Conservation (phyloP, 2,888 invertebrate species). For the Catocala nupta region DNA sequence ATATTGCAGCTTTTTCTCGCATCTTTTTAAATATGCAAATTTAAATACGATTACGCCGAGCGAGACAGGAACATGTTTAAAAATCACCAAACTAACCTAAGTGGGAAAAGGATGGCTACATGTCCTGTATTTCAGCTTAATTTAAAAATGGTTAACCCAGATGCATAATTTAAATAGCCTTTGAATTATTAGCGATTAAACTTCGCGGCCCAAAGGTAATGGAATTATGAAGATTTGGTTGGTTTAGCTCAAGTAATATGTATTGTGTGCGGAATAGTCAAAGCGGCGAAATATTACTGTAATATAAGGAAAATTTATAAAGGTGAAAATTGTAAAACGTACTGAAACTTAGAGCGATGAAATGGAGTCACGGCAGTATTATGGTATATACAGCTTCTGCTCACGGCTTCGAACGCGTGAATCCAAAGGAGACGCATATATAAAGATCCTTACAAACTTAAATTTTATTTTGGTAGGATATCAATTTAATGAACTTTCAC, state of each 20-base stretch:
- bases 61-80: constrained; percentile 48
- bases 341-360: not conserved
- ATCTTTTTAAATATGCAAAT: constrained; percentile 75
- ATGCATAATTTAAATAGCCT: constrained; percentile 61
- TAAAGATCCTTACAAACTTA: too few relatives aligned
- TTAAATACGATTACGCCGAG: constrained; percentile 69
- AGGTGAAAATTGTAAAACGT: not conserved
- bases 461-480: too few relatives aligned
- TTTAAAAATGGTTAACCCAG: constrained; percentile 58
- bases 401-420: too few relatives aligned
- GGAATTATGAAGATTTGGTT: constrained; percentile 31
- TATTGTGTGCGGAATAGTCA: not conserved
- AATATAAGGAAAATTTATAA: constrained; percentile 17
- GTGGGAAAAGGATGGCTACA: constrained; percentile 49
- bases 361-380: too few relatives aligned
- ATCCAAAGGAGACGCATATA: too few relatives aligned
- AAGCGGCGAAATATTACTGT: not conserved
- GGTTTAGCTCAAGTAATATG: constrained; percentile 6
- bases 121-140: constrained; percentile 24
- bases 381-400: too few relatives aligned
- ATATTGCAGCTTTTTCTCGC: constrained; percentile 63
- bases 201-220: constrained; percentile 33
- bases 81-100: constrained; percentile 19
- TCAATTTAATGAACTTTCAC: too few relatives aligned
- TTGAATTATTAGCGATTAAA: constrained; percentile 54